Conservation (phyloP, 2,888 invertebrate species). For the Clitarchus hookeri region DNA sequence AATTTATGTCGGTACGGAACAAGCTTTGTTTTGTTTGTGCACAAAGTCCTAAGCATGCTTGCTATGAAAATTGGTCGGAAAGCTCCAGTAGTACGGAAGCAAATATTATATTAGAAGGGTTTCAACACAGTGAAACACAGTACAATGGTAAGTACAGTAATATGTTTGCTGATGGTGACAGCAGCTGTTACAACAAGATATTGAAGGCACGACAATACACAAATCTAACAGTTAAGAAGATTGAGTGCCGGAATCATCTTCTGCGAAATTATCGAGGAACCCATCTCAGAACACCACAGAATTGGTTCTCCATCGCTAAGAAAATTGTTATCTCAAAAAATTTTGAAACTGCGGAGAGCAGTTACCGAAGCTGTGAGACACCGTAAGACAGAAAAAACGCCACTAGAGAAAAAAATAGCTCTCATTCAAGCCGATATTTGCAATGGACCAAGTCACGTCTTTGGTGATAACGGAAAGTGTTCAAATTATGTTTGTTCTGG, state of each 20-base stretch:
- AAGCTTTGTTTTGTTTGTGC: constrained; percentile 25
- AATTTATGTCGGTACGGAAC: constrained; percentile 10
- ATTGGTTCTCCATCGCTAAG: neutral
- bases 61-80: neutral
- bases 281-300: neutral
- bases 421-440: neutral
- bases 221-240: neutral
- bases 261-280: neutral
- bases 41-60: neutral
- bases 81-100: constrained; percentile 21
- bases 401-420: constrained; percentile 15
- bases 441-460: constrained; percentile 25
- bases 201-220: constrained; percentile 12
- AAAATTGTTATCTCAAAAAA: neutral
- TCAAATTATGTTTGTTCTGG: constrained; percentile 29
- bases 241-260: neutral
- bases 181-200: neutral
- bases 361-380: neutral
- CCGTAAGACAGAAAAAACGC: neutral
- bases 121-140: constrained; percentile 18
- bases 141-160: neutral
- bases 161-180: neutral
- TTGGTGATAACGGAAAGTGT: neutral
- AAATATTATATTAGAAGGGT: constrained; percentile 25
- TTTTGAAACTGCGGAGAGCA: constrained; percentile 18